Base-by-base conservation (phyloP, 2,113 vertebrate genomes). In the Chaetodon trifascialis region DNA sequence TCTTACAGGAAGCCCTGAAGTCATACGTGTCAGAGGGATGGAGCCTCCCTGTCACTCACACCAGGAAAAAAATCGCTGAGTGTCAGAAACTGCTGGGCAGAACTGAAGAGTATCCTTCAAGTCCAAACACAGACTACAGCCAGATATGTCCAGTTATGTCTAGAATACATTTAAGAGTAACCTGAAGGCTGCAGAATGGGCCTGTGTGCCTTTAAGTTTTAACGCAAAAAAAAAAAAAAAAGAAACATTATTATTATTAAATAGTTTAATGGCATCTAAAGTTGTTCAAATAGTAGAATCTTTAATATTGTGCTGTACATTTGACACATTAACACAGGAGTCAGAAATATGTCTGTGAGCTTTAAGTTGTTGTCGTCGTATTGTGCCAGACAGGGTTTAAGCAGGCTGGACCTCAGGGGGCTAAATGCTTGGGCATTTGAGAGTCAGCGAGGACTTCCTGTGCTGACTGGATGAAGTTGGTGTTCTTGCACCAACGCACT, bases 91-190 rank as follows among this genome's bases (percentile, higher is more conserved):
- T 95, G 74, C 96, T 99, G 7, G 95, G 95, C 23, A 96, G 96
- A 80, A 95, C 95, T 0, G 96, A 98, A 79, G 97, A 97, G 98
- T 99, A 99, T 99, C 98, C 97, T 98, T 78, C n/a, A 74, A 10
- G 25, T 44, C 14, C 1, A 1, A 42, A 58, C 21, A 12, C 9
- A 46, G 40, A 4, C 1, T 17, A 21, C 11, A 10, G 21, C 19
- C 23, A 11, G 7, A 38, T 34, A 23, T 38, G 25, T 36, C 49
- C 30, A 30, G 30, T 30, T 3, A 30, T 30, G 30, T 30, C 30
- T 30, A 30, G 30, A 30, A 30, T 30, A 30, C 30, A 30, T 30
- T 30, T 30, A 30, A 30, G 10, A 44, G 34, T 59, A 21, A 58
- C 16, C 40, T 3, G n/a, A 4, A 55, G 2, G 1, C 5, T 47